Evolutionary conservation across 64 coral and sea anemone species (phyloP).

Genomic region (Pocillopora verrucosa): DNA sequence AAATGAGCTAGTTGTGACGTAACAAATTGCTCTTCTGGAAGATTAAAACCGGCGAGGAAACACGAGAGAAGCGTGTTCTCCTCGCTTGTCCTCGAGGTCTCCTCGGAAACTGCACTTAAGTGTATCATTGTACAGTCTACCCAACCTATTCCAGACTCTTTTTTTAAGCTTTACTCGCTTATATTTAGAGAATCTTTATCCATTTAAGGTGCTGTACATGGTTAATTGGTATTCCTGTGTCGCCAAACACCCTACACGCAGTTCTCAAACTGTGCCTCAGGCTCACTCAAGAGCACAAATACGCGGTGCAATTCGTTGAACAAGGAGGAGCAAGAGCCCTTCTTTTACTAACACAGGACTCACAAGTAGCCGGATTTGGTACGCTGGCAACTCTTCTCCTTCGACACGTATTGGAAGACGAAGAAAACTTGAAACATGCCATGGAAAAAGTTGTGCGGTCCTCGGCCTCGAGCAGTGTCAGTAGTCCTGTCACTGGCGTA

Average conservation of each 20-base stretch:
- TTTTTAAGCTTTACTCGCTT: background rate
- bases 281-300: slow-evolving; percentile 87
- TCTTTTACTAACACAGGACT: slow-evolving; percentile 76
- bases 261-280: slow-evolving; percentile 77
- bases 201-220: slow-evolving; percentile 70
- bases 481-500: slow-evolving; percentile 70
- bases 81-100: background rate
- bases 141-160: background rate
- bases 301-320: slow-evolving; percentile 84
- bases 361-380: slow-evolving; percentile 78
- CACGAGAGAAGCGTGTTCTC: background rate
- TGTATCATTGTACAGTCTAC: too few relatives aligned
- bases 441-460: slow-evolving; percentile 97
- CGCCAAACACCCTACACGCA: slow-evolving; percentile 74
- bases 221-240: slow-evolving; percentile 88
- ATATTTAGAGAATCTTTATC: background rate
- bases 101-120: too few relatives aligned
- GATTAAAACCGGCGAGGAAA: too few relatives aligned
- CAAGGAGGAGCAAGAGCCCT: slow-evolving; percentile 84
- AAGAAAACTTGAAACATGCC: slow-evolving; percentile 76
- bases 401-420: slow-evolving; percentile 90
- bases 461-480: slow-evolving; percentile 70
- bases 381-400: slow-evolving; percentile 80
- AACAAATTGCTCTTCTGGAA: background rate
- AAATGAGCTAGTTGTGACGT: background rate